Evolutionary conservation across 92 coral and sea anemone species (phyloP).

Genomic region (Isaurus tuberculatus): DNA sequence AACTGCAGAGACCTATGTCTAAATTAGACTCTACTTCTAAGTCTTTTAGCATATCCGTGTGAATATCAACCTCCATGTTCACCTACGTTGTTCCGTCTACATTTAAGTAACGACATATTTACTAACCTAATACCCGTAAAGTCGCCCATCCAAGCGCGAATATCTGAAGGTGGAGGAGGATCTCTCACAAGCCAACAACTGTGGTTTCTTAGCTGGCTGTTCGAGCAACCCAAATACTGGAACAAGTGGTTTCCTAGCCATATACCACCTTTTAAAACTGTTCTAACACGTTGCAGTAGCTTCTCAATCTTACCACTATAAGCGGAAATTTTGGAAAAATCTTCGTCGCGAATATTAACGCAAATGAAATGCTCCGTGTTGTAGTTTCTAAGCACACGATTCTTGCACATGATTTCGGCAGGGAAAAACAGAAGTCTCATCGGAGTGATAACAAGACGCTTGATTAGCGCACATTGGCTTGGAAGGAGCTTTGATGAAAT

Average conservation of each 20-base stretch:
- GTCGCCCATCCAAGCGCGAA: conserved; percentile 98
- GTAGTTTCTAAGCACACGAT: conserved; percentile 91
- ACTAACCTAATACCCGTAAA: conserved; percentile 82
- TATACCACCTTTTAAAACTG: conserved; percentile 70
- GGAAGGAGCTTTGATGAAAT: conserved; percentile 70
- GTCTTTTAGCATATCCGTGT: too few species aligned
- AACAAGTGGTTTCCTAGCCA: conserved; percentile 69
- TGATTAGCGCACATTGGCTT: conserved; percentile 85
- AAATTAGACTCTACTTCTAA: too few species aligned
- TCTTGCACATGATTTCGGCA: conserved; percentile 93
- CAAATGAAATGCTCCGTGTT: conserved; percentile 77
- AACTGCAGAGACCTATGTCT: too few species aligned
- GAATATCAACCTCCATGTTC: too few species aligned
- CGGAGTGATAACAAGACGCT: conserved; percentile 92
- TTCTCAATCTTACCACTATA: conserved; percentile 65
- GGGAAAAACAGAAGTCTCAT: conserved; percentile 83
- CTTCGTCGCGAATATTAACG: conserved; percentile 90
- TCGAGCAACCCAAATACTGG: conserved; percentile 90
- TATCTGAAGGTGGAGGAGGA: conserved; percentile 69
- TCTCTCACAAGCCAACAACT: conserved; percentile 96
- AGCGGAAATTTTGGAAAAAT: conserved; percentile 86
- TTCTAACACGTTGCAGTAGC: conserved; percentile 66
- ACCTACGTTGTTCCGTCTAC: background rate
- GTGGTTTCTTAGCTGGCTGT: conserved; percentile 95
- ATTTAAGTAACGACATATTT: background rate